phyloP scores from a whole-genome alignment of 2,797 vertebrate genomes.

The Gila robusta region DNA sequence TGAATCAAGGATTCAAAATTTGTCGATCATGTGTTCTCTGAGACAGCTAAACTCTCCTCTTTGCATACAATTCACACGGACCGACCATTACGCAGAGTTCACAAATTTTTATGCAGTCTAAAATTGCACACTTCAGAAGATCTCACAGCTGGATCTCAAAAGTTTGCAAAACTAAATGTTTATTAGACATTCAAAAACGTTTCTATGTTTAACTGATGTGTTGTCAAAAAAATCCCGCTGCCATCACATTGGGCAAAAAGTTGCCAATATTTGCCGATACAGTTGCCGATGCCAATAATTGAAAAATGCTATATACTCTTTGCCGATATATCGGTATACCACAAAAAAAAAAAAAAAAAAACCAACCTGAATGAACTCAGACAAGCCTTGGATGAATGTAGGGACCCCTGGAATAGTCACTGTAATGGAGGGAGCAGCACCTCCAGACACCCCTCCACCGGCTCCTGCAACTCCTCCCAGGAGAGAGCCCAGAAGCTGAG shows the following conservation, averaged over 20 bases:
- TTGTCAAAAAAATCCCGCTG: too few relatives aligned
- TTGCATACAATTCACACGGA: too few relatives aligned
- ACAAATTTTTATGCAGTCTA: too few relatives aligned
- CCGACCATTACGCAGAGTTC: too few relatives aligned
- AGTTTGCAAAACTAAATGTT: background rate
- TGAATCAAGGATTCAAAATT: too few relatives aligned
- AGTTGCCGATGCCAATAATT: background rate
- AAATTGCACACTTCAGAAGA: too few relatives aligned
- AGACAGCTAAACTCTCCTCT: too few relatives aligned
- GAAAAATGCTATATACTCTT: background rate
- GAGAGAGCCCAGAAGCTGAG: conserved; percentile 86
- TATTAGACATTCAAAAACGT: too few relatives aligned
- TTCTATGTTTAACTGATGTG: too few relatives aligned
- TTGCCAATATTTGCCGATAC: too few relatives aligned
- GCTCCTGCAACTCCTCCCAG: conserved; percentile 77
- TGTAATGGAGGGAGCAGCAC: conserved; percentile 83
- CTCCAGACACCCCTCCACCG: conserved; percentile 66
- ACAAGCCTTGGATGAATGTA: conserved; percentile 89
- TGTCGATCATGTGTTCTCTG: too few relatives aligned
- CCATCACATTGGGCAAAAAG: background rate
- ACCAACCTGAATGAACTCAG: conserved; percentile 89
- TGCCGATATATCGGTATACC: background rate
- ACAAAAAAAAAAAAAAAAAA: background rate
- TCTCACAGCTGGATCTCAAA: background rate
- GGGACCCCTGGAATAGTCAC: conserved; percentile 89